These are phyloP conservation scores for Eubucco bourcierii DNA, from an alignment of 2,113 vertebrate genomes.

Conservation along the genomic window DNA sequence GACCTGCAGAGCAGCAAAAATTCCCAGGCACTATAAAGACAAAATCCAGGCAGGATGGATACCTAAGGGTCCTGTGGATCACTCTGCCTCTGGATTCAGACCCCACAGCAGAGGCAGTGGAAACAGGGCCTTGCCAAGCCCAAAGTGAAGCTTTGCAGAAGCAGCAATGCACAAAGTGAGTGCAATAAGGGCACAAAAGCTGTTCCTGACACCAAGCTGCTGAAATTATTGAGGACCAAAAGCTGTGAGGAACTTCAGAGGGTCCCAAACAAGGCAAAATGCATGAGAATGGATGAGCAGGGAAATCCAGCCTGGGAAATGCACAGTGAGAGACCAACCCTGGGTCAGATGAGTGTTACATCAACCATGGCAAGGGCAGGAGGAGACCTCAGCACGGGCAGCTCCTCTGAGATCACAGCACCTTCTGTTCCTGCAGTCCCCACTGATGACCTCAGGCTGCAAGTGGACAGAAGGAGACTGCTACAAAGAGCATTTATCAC, in stretches of 20 bases:
- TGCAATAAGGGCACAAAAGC: neutral
- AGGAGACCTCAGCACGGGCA: neutral
- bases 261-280: neutral
- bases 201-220: neutral
- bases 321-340: neutral
- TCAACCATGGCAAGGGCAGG: neutral
- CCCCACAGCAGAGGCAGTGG: neutral
- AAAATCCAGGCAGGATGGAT: neutral
- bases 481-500: neutral
- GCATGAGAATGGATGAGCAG: neutral
- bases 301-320: neutral
- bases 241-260: neutral
- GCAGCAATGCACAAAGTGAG: neutral
- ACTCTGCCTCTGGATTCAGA: neutral
- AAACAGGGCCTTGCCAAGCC: neutral
- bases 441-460: neutral
- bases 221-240: neutral
- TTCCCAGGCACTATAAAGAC: neutral
- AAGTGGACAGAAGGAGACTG: neutral
- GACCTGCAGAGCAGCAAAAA: neutral
- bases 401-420: neutral
- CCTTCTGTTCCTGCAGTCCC: neutral
- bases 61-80: neutral
- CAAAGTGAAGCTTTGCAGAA: neutral
- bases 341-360: neutral